Evolutionary conservation across 2,797 vertebrate species (phyloP).

Genomic region (Danio tinwini): DNA sequence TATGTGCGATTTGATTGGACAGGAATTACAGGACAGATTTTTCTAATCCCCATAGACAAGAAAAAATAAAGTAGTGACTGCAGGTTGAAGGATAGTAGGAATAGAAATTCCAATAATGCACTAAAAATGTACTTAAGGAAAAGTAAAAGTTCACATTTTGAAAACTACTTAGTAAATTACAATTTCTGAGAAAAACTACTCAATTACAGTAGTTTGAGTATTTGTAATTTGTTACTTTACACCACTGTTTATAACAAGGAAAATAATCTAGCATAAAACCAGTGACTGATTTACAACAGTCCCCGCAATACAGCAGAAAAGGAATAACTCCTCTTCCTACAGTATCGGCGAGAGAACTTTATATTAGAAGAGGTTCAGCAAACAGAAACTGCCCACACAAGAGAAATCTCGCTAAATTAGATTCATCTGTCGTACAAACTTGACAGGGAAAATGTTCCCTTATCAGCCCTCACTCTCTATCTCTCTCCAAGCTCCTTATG

Average conservation of each 20-base stretch:
- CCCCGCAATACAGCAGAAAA: slow-evolving; percentile 4
- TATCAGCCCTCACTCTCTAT: slow-evolving; percentile 10
- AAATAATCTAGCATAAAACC: not conserved
- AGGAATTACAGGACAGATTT: no score
- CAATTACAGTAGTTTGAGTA: no score
- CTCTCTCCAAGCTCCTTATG: slow-evolving; percentile 32
- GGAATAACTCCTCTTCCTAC: not conserved
- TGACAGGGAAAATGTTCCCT: slow-evolving; percentile 29
- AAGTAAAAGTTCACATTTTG: no score
- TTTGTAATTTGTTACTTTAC: no score
- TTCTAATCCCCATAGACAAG: no score
- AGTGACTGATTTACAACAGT: not conserved
- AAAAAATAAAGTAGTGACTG: no score
- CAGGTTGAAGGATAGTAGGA: no score
- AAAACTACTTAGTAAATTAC: no score
- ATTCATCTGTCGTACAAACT: slow-evolving; percentile 26
- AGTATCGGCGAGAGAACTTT: not conserved
- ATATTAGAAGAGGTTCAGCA: slow-evolving; percentile 14
- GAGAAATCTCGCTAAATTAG: slow-evolving; percentile 31
- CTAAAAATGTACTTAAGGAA: no score
- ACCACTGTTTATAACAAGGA: not conserved
- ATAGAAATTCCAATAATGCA: no score
- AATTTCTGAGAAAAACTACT: no score
- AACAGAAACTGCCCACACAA: slow-evolving; percentile 39
- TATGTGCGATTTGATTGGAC: no score